Evolutionary conservation across 2,797 vertebrate genomes (phyloP), one percentile per base, ranked within the genome.

Genomic region (Acanthiza pusilla): DNA sequence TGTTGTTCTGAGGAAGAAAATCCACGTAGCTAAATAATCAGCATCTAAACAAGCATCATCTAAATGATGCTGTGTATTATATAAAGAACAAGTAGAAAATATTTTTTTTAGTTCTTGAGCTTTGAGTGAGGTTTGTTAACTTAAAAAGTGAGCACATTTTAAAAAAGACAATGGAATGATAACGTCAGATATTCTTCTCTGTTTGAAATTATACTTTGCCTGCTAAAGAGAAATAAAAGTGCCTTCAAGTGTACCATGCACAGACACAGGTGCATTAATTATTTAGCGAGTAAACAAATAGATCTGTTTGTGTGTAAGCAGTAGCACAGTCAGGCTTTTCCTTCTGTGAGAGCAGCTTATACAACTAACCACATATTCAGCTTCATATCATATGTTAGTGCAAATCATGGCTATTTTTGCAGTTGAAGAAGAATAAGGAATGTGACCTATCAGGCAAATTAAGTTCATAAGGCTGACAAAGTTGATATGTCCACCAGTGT

Each of bases 271-370:
- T 17, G 75, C 42, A 76, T 92, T 25, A 88, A 85, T 74, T 83
- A 92, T 95, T 85, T 65, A 93, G 26, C 63, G 11, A 79, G 23
- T 17, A 89, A 95, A 67, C 32, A 93, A 85, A 89, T 34, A 70
- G 53, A 87, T 93, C 26, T 42, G 7, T 67, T 85, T 88, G 9
- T 65, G 60, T 76, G 7, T n/a, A 91, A 73, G 36, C 32, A 38
- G 63, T 16, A 63, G 8, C 25, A 71, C 5, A 84, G 26, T 45
- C 45, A 75, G 5, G 18, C 3, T 14, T 82, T 77, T 86, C 13
- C 26, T 73, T 68, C 61, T 76, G 7, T 65, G 12, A 66, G n/a
- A 76, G 62, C 34, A 65, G 5, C 9, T 87, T 70, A 38, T 27
- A 32, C 5, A 53, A 50, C 16, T 84, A 78, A 82, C 9, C 4